Evolutionary conservation across 2,888 invertebrate species (phyloP).

Genomic region (Lampropteryx suffumata): DNA sequence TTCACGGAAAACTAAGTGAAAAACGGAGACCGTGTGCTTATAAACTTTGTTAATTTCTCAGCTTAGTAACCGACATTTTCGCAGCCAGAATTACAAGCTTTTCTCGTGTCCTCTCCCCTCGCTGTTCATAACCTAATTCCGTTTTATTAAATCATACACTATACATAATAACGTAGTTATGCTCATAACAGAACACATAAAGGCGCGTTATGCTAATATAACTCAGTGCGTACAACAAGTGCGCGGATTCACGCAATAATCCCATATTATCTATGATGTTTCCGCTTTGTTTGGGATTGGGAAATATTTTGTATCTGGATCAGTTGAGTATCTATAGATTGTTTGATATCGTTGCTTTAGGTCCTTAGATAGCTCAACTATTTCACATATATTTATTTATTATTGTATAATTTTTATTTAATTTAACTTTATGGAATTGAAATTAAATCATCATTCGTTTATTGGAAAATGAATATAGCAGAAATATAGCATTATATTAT

Average conservation of each 20-base stretch:
- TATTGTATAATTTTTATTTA: no score
- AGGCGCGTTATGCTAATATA: constrained; percentile 34
- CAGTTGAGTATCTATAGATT: no score
- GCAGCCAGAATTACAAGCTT: constrained; percentile 7
- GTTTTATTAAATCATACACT: constrained; percentile 34
- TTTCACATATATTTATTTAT: no score
- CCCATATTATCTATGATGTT: constrained; percentile 25
- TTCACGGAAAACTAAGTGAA: no score
- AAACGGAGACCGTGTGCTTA: no score
- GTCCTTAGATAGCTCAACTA: no score
- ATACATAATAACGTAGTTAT: constrained; percentile 31
- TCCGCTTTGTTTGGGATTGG: constrained; percentile 22
- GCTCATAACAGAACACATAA: constrained; percentile 25
- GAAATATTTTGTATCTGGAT: background rate
- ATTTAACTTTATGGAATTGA: no score
- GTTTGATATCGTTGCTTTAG: no score
- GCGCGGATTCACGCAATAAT: constrained; percentile 30
- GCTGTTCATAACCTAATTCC: constrained; percentile 19
- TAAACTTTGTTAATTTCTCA: no score
- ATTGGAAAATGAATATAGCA: no score
- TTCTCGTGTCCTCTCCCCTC: constrained; percentile 7
- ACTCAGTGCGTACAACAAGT: constrained; percentile 32
- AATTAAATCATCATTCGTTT: no score
- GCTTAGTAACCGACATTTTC: constrained; percentile 5
- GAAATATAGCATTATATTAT: no score